These are phyloP conservation scores for Geococcyx californianus DNA, from an alignment of 2,113 vertebrate genomes.

Conservation along the genomic window DNA sequence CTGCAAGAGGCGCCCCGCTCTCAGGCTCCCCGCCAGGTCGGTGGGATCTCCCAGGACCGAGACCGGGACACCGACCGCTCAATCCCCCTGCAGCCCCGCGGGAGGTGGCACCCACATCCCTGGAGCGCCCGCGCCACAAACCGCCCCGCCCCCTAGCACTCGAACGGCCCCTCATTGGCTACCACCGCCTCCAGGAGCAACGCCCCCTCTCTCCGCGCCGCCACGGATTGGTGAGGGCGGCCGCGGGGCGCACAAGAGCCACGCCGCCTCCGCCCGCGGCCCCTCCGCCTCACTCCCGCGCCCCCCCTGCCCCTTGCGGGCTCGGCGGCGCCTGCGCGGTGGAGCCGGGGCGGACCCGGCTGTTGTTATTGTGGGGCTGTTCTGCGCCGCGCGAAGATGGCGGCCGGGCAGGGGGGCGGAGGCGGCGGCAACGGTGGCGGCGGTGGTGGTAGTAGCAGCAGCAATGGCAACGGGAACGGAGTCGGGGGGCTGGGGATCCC, in stretches of 20 bases:
- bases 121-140: neutral
- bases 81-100: neutral
- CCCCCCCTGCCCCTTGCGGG: neutral
- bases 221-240: neutral
- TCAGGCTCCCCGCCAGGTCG: no score
- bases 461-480: neutral
- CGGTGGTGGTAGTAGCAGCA: neutral
- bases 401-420: conserved; percentile 66
- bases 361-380: conserved; percentile 66
- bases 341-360: neutral
- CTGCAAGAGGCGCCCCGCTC: neutral
- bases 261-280: neutral
- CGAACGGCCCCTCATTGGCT: neutral
- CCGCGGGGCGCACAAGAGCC: neutral
- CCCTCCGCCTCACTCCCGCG: neutral
- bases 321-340: neutral
- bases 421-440: conserved; percentile 30
- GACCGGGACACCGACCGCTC: neutral
- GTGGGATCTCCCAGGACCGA: neutral
- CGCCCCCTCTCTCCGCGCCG: neutral
- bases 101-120: fast-evolving
- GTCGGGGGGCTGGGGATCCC: conserved; percentile 36
- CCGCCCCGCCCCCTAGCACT: neutral
- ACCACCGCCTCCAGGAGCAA: neutral
- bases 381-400: conserved; percentile 26